phyloP scores from a whole-genome alignment of 2,797 vertebrate genomes.

The Xiphophorus birchmanni region DNA sequence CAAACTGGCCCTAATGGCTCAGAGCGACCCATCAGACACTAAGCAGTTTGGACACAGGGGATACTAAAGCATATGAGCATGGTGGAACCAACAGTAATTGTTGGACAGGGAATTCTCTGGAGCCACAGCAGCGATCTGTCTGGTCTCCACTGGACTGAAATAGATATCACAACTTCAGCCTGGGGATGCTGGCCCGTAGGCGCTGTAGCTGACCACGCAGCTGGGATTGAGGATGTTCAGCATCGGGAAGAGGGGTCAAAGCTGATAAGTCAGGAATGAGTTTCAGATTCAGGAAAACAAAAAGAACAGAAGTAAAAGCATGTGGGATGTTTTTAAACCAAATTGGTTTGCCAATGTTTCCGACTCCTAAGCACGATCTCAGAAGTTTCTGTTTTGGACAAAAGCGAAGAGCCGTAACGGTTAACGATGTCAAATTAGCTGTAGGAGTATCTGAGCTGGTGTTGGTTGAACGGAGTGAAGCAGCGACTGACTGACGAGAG shows the following conservation, averaged over 20 bases:
- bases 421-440: conserved; percentile 57
- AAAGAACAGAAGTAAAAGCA: background rate
- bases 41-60: conserved; percentile 78
- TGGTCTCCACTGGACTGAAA: conserved; percentile 80
- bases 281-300: background rate
- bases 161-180: conserved; percentile 82
- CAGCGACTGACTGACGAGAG: conserved; percentile 65
- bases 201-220: conserved; percentile 64
- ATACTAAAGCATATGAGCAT: conserved; percentile 76
- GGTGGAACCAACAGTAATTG: conserved; percentile 65
- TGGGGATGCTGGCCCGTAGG: conserved; percentile 61
- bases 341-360: background rate
- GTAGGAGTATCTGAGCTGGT: conserved; percentile 52
- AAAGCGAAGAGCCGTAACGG: conserved; percentile 40
- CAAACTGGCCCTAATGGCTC: conserved; percentile 77
- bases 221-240: conserved; percentile 57
- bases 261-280: background rate
- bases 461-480: conserved; percentile 62
- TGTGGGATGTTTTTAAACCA: background rate
- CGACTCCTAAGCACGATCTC: background rate
- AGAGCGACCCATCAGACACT: conserved; percentile 76
- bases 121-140: conserved; percentile 69
- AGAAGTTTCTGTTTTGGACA: conserved; percentile 21
- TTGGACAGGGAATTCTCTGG: conserved; percentile 73
- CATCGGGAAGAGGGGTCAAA: conserved; percentile 20